phyloP scores from a whole-genome alignment of 2,113 vertebrate species.

The Gasterosteus aculeatus region DNA sequence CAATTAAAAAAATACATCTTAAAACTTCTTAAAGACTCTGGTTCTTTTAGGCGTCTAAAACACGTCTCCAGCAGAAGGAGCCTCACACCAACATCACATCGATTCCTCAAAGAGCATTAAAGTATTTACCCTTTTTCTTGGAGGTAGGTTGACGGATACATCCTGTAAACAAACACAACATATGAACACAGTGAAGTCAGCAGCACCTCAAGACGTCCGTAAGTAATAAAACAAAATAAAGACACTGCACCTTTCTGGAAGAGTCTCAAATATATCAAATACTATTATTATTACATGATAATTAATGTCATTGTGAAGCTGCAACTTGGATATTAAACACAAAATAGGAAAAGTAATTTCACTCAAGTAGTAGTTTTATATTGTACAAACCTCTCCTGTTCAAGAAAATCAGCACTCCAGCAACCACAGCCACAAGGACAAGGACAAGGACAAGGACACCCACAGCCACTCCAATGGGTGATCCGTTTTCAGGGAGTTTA shows the following conservation, averaged over 20 bases:
- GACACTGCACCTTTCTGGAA: no score
- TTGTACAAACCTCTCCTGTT: neutral
- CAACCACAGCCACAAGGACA: rapidly evolving
- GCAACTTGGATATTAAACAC: neutral
- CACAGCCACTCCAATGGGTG: rapidly evolving
- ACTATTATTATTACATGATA: neutral
- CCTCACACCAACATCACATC: no score
- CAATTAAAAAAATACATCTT: no score
- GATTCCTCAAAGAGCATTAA: neutral
- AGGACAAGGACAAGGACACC: rapidly evolving
- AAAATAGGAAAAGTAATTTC: neutral
- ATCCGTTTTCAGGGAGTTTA: rapidly evolving
- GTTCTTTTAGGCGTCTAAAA: no score
- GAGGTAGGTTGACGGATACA: rapidly evolving
- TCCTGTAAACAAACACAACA: neutral
- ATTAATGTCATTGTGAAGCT: neutral
- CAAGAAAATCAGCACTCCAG: rapidly evolving
- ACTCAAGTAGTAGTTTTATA: neutral
- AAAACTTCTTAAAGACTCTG: no score
- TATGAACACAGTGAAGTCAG: neutral
- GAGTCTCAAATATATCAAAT: no score
- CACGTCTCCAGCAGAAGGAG: no score
- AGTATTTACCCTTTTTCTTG: neutral
- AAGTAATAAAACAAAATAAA: no score
- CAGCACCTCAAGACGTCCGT: no score